Base-by-base conservation (phyloP, 2,888 invertebrate species). In the Pheosia tremula region DNA sequence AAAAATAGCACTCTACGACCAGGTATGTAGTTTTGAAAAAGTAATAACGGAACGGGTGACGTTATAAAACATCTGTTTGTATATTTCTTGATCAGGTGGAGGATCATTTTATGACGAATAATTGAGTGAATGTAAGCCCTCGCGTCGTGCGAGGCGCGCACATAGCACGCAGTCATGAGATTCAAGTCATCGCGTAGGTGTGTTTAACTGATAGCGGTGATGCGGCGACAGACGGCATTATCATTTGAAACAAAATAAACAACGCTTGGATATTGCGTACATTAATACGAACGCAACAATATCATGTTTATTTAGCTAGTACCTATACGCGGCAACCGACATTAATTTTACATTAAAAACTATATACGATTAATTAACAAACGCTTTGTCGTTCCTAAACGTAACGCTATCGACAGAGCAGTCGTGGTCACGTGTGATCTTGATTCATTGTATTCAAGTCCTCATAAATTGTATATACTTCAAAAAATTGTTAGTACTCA, bases 141-240 rank as follows among this genome's bases (percentile, higher is more conserved):
- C 54, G 9, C 54, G 38, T 54, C 11, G 39, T 11, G 50, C 50
- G 5, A 60, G 36, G 56, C 39, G 52, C 43, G 57, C 60, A 62
- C 47, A 57, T 65, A 58, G 57, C 62, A 59, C 43, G 60, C 57
- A 66, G 58, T 63, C 65, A 67, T 64, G 59, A 62, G 64, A 65
- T 63, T 69, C 59, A 61, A 64, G 53, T 59, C 61, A 59, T 57
- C 47, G 54, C 64, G 62, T 66, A 65, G 63, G 61, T 72, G 76
- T 76, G 71, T 71, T 69, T 67, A 69, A 72, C 68, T 64, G 68
- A 74, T 71, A 71, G 68, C 67, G 63, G 59, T 68, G 65, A 71
- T 70, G 61, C 54, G 66, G 66, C 63, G 47, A 47, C 47, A 47
- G 75, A 69, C 65, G 61, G 62, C 53, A 59, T 60, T 68, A 75